phyloP scores from a whole-genome alignment of 2,888 invertebrate genomes.

The Eupithecia abbreviata region DNA sequence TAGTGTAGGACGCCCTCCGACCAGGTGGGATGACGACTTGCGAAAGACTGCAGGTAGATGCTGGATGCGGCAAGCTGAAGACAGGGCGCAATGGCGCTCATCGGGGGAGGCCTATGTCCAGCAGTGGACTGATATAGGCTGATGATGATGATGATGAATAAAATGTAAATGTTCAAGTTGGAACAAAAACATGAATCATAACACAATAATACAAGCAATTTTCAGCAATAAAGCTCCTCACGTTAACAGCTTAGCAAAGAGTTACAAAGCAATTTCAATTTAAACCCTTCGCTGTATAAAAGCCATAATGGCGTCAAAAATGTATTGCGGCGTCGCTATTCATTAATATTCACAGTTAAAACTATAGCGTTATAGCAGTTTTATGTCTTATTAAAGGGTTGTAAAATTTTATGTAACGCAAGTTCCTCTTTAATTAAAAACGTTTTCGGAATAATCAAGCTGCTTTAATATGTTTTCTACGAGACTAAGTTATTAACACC shows the following conservation, averaged over 20 bases:
- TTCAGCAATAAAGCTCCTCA: conserved; percentile 15
- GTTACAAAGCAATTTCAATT: conserved; percentile 27
- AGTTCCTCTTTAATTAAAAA: conserved; percentile 80
- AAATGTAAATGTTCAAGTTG: not conserved
- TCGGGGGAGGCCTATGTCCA: too few relatives aligned
- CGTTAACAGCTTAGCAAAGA: conserved; percentile 14
- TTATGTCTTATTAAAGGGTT: conserved; percentile 83
- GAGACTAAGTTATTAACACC: conserved; percentile 54
- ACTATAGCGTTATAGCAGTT: conserved; percentile 72
- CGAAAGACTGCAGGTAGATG: too few relatives aligned
- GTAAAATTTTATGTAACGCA: conserved; percentile 78
- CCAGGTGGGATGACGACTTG: too few relatives aligned
- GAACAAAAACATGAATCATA: not conserved
- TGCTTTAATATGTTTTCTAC: conserved; percentile 67
- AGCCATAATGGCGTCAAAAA: conserved; percentile 57
- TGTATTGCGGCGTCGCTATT: conserved; percentile 72
- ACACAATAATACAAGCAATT: not conserved
- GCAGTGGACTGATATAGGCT: too few relatives aligned
- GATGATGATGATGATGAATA: too few relatives aligned
- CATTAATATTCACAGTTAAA: conserved; percentile 78
- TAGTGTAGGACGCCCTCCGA: too few relatives aligned
- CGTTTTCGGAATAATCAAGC: conserved; percentile 80
- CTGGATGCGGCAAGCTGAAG: too few relatives aligned
- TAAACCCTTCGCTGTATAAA: conserved; percentile 46
- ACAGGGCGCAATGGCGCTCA: too few relatives aligned